Base-by-base conservation (phyloP, 2,113 vertebrate genomes). In the Ellobius talpinus region DNA sequence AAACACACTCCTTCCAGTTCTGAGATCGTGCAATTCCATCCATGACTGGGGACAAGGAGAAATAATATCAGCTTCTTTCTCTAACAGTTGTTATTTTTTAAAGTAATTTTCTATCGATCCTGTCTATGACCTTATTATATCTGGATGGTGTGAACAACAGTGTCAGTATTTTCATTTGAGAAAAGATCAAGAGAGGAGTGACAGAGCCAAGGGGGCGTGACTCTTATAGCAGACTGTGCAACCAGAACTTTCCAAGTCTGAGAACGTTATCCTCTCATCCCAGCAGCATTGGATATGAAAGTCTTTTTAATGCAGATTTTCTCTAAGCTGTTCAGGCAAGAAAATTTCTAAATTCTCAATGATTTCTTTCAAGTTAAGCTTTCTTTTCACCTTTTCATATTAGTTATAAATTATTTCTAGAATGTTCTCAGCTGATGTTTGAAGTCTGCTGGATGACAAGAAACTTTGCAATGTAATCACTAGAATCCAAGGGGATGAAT, bases 331-430 rank as follows among this genome's bases (percentile, higher is more conserved):
- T 72, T 89, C 11, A 36, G 39, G 8, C 14, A 82, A 42, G 26
- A 36, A 81, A 81, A 81, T 70, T 76, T 82, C 66, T 92, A 77
- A 90, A 94, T 73, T 55, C 19, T 88, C 21, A 21, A 52, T 21
- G 84, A 89, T 96, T 93, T 94, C 76, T 96, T 72, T 81, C 36
- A 16, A 91, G 13, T n/a, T 77, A 93, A 74, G 36, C 11, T 70
- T 58, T 52, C 45, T 10, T 16, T 33, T 17, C 3, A 6, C 45
- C 33, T 65, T 82, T 70, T 50, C 39, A 84, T 68, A 89, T 17
- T 68, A 87, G 17, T 6, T 94, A 55, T 78, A 66, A 78, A 84
- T 65, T 39, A 42, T 89, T 87, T 93, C 72, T 85, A 81, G 68
- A 58, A 86, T 76, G 0, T 76, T 66, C 42, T 78, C 39, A 19